Percentiles rank a stretch among this genome's conserved stretches.
phyloP scores from a whole-genome alignment of 1,140 invertebrate genomes.

The Pinna nobilis region DNA sequence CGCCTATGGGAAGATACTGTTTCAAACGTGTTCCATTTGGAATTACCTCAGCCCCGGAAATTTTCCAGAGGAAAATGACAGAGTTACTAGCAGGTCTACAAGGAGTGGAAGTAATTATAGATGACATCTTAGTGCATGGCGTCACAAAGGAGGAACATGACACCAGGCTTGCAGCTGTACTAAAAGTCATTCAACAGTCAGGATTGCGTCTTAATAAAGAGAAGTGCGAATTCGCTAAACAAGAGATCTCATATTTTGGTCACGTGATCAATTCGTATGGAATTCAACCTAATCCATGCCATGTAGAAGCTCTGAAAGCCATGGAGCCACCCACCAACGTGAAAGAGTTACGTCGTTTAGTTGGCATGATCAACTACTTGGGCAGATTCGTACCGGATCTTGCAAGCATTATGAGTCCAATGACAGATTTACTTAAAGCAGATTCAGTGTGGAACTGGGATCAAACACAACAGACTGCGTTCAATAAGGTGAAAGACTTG shows the following conservation, averaged over 20 bases:
- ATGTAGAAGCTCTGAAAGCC: constrained; percentile 40
- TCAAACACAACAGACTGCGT: constrained; percentile 22
- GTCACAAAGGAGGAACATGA: constrained; percentile 22
- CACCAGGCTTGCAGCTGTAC: background rate
- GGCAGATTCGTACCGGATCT: constrained; percentile 32
- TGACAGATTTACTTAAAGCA: constrained; percentile 5
- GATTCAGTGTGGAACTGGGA: constrained; percentile 36
- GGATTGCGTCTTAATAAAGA: constrained; percentile 64
- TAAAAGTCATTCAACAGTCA: constrained; percentile 34
- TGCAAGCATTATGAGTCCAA: constrained; percentile 11
- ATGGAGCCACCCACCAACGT: constrained; percentile 65
- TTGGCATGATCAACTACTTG: constrained; percentile 62
- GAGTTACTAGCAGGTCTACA: background rate
- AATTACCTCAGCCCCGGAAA: constrained; percentile 40
- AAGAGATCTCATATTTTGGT: constrained; percentile 34
- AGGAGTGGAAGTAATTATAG: constrained; percentile 23
- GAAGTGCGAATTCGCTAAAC: constrained; percentile 66
- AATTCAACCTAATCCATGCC: background rate
- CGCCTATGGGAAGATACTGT: constrained; percentile 38
- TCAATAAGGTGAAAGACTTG: constrained; percentile 27
- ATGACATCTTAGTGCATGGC: constrained; percentile 18
- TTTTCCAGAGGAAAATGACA: constrained; percentile 6
- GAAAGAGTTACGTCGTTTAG: constrained; percentile 66
- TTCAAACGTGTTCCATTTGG: constrained; percentile 44
- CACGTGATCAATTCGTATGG: constrained; percentile 25